Evolutionary conservation across 2,888 invertebrate species (phyloP).

Genomic region (Phyto melanocephala): DNA sequence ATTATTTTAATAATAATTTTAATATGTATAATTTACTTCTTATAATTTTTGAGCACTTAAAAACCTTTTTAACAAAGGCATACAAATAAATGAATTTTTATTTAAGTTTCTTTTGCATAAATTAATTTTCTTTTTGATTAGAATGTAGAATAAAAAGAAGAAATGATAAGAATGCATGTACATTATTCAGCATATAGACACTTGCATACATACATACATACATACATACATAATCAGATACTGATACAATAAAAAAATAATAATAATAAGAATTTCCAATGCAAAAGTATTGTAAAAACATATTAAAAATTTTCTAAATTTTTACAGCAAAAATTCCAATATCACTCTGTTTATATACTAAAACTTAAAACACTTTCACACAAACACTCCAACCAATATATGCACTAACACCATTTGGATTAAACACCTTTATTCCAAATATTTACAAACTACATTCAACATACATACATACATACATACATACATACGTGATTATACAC

Average conservation of each 20-base stretch:
- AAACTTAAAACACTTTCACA: not conserved
- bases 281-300: not conserved
- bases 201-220: not conserved
- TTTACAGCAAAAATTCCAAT: not conserved
- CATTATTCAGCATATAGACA: constrained; percentile 50
- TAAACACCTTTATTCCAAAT: not conserved
- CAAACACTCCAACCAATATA: not conserved
- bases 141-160: constrained; percentile 3
- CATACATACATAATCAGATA: not conserved
- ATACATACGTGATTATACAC: too few relatives aligned
- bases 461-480: constrained; percentile 8
- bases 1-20: not conserved
- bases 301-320: not conserved
- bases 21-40: not conserved
- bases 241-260: not conserved
- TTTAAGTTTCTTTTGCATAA: constrained; percentile 14
- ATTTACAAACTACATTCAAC: constrained; percentile 11
- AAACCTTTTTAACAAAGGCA: not conserved
- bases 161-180: constrained; percentile 51
- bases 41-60: constrained; percentile 10
- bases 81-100: not conserved
- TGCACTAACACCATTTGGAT: not conserved
- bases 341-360: too few relatives aligned
- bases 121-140: constrained; percentile 34
- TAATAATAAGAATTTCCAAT: not conserved